Evolutionary conservation across 2,797 vertebrate genomes (phyloP).

Genomic region (Arnoldichthys spilopterus): DNA sequence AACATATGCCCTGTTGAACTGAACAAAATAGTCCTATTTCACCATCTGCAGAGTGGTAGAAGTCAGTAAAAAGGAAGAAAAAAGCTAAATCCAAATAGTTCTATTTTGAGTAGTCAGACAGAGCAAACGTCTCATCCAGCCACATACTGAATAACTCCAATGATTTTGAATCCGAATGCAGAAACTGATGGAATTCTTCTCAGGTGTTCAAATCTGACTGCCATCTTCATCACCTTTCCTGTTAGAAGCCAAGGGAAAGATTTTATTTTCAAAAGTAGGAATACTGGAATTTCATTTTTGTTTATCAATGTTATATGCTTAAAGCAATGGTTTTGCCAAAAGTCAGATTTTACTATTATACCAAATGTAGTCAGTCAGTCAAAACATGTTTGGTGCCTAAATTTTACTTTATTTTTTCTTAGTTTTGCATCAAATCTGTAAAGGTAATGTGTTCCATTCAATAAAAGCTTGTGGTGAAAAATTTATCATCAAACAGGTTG

Average conservation of each 20-base stretch:
- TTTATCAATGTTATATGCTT: no score
- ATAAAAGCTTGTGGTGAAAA: no score
- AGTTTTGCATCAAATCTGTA: no score
- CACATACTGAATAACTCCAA: conserved; percentile 3
- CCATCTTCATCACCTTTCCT: conserved; percentile 67
- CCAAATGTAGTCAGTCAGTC: no score
- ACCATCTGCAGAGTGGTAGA: background rate
- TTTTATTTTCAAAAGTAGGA: background rate
- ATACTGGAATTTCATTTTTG: background rate
- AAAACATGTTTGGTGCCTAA: no score
- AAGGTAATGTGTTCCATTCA: no score
- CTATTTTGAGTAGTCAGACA: conserved; percentile 23
- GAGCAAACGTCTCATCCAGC: conserved; percentile 6
- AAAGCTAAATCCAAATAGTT: background rate
- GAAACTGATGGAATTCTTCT: conserved; percentile 3
- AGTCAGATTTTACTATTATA: no score
- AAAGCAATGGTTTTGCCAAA: no score
- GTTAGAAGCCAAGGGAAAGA: conserved; percentile 42
- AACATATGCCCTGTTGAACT: background rate
- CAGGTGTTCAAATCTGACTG: conserved; percentile 72
- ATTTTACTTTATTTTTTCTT: no score
- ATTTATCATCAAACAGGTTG: no score
- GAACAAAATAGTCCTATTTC: background rate
- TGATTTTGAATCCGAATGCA: background rate
- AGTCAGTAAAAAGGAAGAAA: background rate